Percentiles rank a stretch among this genome's conserved stretches.
phyloP scores from a whole-genome alignment of 2,797 vertebrate genomes.

The Hoplostethus mediterraneus region DNA sequence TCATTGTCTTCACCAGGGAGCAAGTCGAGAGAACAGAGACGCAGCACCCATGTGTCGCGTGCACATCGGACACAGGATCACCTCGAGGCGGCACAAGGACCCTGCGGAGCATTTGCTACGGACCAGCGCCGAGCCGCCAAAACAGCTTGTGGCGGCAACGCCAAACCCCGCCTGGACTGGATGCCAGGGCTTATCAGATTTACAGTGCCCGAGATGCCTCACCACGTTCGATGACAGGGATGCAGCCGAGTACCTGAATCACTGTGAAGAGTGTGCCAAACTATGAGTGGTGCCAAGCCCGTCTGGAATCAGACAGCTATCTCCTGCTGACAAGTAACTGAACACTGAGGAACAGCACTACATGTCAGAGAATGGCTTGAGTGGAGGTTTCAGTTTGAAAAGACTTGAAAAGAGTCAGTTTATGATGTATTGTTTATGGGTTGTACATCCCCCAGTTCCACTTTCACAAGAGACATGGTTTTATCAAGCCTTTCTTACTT shows the following conservation, averaged over 20 bases:
- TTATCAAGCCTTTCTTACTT: conserved; percentile 10
- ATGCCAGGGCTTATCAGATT: conserved; percentile 79
- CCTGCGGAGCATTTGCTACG: conserved; percentile 74
- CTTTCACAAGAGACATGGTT: conserved; percentile 33
- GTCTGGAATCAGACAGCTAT: conserved; percentile 28
- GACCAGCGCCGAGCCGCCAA: conserved; percentile 67
- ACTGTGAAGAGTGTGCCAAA: conserved; percentile 89
- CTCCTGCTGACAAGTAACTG: conserved; percentile 50
- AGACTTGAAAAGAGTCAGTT: conserved; percentile 52
- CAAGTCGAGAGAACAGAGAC: conserved; percentile 75
- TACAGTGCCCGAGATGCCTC: conserved; percentile 91
- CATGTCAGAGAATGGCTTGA: conserved; percentile 56
- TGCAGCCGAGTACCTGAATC: conserved; percentile 88
- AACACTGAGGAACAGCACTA: conserved; percentile 80
- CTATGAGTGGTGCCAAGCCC: conserved; percentile 65
- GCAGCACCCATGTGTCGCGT: conserved; percentile 74
- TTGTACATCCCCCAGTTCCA: conserved; percentile 38
- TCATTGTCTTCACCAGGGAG: conserved; percentile 51
- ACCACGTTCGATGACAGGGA: conserved; percentile 85
- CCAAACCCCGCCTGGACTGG: conserved; percentile 36
- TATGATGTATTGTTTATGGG: conserved; percentile 41
- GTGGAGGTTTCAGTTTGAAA: conserved; percentile 47
- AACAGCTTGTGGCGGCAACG: conserved; percentile 43
- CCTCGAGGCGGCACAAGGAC: conserved; percentile 68
- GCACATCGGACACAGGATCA: conserved; percentile 78